Evolutionary conservation across 2,888 invertebrate genomes (phyloP).

Genomic region (Chouioia cunea): DNA sequence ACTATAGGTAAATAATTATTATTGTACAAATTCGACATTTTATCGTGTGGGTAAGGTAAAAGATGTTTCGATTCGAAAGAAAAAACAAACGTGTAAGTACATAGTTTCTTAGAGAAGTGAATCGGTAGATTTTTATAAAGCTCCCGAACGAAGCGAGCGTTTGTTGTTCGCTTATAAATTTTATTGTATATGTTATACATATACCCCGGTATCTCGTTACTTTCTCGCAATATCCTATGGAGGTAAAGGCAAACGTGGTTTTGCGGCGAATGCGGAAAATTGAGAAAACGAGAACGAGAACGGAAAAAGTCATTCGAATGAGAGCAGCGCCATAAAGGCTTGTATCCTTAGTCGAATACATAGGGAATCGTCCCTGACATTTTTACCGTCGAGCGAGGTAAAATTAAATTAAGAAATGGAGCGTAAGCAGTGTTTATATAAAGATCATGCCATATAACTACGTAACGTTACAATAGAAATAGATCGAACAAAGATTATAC

Average conservation of each 20-base stretch:
- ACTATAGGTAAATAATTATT: slow-evolving; percentile 1
- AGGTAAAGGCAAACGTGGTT: slow-evolving; percentile 2
- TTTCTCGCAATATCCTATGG: slow-evolving; percentile 16
- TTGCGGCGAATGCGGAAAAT: not conserved
- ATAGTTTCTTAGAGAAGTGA: slow-evolving; percentile 4
- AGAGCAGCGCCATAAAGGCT: slow-evolving; percentile 5
- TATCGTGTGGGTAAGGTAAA: slow-evolving; percentile 8
- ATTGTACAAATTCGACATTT: slow-evolving; percentile 21
- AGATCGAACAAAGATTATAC: slow-evolving; percentile 17
- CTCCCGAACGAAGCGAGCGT: not conserved
- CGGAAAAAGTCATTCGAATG: slow-evolving; percentile 4
- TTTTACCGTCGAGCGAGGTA: slow-evolving; percentile 23
- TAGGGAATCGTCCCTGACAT: slow-evolving; percentile 22
- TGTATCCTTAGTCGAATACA: slow-evolving; percentile 2
- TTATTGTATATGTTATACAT: slow-evolving; percentile 35
- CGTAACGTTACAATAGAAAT: not conserved
- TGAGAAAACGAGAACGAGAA: not conserved
- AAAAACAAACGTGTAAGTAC: slow-evolving; percentile 2
- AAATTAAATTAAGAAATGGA: slow-evolving; percentile 12
- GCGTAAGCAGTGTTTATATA: slow-evolving; percentile 18
- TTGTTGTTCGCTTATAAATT: slow-evolving; percentile 9
- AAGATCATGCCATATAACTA: slow-evolving; percentile 20
- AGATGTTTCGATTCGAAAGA: slow-evolving; percentile 1
- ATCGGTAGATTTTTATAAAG: slow-evolving; percentile 29
- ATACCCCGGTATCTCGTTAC: slow-evolving; percentile 3